Conservation (phyloP, 2,797 vertebrate species). For the Sarcoramphus papa region DNA sequence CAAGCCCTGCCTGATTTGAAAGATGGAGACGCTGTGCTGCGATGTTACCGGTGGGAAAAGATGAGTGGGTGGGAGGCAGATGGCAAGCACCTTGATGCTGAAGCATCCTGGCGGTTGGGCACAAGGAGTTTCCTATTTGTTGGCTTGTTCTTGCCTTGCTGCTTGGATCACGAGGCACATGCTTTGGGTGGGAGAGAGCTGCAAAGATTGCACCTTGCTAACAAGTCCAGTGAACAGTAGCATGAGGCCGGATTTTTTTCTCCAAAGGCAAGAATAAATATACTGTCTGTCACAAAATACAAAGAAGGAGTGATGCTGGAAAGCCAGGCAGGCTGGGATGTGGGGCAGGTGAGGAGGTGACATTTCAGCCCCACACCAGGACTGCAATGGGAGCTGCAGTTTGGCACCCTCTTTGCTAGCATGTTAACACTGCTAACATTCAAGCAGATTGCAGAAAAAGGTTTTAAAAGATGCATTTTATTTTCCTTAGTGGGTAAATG, state of each 20-base stretch:
- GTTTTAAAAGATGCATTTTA: background rate
- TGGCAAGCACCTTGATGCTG: background rate
- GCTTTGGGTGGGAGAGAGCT: background rate
- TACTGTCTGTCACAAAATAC: background rate
- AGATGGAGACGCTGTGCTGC: background rate
- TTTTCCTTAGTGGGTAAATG: background rate
- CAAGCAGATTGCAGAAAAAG: background rate
- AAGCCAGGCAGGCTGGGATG: rapidly evolving
- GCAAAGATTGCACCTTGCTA: background rate
- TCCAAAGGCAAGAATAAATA: background rate
- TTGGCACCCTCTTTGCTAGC: rapidly evolving
- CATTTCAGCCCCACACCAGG: background rate
- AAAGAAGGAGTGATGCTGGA: background rate
- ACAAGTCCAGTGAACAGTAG: background rate
- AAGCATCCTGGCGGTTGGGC: background rate
- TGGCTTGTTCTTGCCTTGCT: background rate
- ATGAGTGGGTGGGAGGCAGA: background rate
- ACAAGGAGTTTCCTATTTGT: background rate
- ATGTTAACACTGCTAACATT: background rate
- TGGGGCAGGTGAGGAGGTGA: background rate
- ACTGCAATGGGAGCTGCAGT: background rate
- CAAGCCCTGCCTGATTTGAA: background rate
- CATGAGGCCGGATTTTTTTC: background rate
- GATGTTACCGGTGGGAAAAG: background rate
- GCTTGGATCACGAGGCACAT: rapidly evolving